phyloP scores from a whole-genome alignment of 2,797 vertebrate genomes.

The Stomatorhinus walkeri region DNA sequence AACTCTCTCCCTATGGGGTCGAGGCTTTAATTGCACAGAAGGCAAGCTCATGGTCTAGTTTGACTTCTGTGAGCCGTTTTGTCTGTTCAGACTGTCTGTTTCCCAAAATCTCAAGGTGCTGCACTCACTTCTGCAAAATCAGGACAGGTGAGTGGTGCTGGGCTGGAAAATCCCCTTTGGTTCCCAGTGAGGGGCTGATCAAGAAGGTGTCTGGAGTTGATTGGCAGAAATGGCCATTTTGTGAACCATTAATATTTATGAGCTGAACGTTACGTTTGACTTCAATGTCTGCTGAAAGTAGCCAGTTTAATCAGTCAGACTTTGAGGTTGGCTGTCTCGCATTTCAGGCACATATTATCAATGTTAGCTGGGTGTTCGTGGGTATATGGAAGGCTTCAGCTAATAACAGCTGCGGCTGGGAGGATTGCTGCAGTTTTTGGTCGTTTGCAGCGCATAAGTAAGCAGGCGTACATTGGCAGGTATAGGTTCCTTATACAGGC shows the following conservation, averaged over 20 bases:
- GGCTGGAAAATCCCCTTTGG: neutral
- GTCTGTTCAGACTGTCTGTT: neutral
- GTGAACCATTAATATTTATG: neutral
- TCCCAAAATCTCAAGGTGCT: neutral
- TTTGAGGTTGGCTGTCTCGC: neutral
- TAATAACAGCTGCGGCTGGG: neutral
- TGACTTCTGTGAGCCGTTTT: neutral
- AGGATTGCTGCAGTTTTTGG: neutral
- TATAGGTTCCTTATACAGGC: neutral
- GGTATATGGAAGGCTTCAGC: neutral
- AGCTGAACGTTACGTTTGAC: neutral
- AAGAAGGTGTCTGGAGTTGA: slow-evolving; percentile 1
- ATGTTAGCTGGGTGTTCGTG: neutral
- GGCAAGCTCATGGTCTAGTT: neutral
- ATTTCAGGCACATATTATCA: neutral
- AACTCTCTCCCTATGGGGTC: neutral
- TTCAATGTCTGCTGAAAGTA: neutral
- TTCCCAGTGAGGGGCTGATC: neutral
- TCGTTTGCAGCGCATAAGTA: neutral
- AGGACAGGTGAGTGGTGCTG: neutral
- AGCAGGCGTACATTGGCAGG: neutral
- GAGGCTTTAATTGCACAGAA: slow-evolving; percentile 6
- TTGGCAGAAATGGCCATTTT: slow-evolving; percentile 4
- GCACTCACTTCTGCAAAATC: neutral
- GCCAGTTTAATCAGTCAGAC: neutral